Evolutionary conservation across 1,140 invertebrate genomes (phyloP).

Genomic region (Saccostrea glomerata): DNA sequence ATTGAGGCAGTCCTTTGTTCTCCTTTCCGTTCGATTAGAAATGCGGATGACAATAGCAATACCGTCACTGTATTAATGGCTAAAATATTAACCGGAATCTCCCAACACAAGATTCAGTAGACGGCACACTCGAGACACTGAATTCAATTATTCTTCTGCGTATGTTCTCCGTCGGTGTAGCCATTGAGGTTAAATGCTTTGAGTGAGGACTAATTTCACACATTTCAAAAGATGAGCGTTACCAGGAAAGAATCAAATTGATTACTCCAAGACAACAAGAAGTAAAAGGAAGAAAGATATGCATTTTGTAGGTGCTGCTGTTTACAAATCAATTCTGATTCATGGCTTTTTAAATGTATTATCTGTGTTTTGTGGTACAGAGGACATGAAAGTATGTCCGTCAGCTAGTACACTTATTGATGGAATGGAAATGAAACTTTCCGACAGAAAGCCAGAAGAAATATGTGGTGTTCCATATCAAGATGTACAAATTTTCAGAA

Average conservation of each 20-base stretch:
- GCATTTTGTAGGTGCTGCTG: neutral
- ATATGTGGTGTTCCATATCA: neutral
- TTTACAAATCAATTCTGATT: neutral
- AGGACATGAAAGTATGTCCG: neutral
- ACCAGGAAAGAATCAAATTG: neutral
- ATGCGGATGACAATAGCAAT: conserved; percentile 15
- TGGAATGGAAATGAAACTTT: neutral
- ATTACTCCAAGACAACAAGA: neutral
- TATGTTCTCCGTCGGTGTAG: neutral
- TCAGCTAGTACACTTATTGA: neutral
- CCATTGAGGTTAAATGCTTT: conserved; percentile 1
- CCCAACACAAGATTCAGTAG: neutral
- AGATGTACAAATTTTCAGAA: neutral
- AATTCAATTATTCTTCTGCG: neutral
- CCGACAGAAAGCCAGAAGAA: neutral
- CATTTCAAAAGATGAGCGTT: neutral
- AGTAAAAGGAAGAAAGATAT: conserved; percentile 7
- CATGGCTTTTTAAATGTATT: conserved; percentile 23
- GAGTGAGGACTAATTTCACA: conserved; percentile 24
- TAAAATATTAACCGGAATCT: neutral
- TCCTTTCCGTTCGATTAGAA: neutral
- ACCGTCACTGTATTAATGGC: neutral
- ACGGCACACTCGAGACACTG: neutral
- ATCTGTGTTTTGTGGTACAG: too few relatives aligned
- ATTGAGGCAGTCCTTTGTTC: neutral